phyloP scores from a whole-genome alignment of 1,140 invertebrate genomes.

The Zaprionus capensis region DNA sequence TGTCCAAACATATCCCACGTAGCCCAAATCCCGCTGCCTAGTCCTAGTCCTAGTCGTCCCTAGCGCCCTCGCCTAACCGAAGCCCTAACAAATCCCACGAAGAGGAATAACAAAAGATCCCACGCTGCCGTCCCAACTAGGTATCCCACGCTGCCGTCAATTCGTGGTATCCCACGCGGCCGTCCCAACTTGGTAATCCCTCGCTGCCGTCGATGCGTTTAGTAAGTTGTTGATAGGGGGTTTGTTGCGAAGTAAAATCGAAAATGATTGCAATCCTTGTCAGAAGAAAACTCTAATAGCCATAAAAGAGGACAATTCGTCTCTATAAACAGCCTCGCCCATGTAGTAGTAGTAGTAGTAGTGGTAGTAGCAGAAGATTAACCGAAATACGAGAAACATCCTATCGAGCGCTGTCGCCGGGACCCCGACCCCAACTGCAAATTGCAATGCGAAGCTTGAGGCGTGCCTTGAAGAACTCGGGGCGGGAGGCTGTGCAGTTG shows the following conservation, averaged over 20 bases:
- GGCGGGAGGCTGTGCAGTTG: not conserved
- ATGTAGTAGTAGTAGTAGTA: not conserved
- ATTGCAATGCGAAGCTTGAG: conserved; percentile 34
- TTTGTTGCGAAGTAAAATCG: conserved; percentile 14
- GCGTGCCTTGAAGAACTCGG: not conserved
- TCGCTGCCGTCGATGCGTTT: conserved; percentile 16
- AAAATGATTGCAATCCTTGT: conserved; percentile 24
- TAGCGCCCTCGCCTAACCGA: conserved; percentile 62
- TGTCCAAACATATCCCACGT: conserved; percentile 38
- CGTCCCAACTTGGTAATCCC: conserved; percentile 41
- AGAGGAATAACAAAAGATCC: conserved; percentile 38
- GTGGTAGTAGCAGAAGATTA: conserved; percentile 18
- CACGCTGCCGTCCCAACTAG: conserved; percentile 39
- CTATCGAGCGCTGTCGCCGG: conserved; percentile 29
- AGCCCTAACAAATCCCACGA: conserved; percentile 58
- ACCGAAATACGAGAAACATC: conserved; percentile 25
- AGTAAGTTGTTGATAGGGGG: not conserved
- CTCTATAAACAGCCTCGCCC: not conserved
- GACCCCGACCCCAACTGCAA: conserved; percentile 29
- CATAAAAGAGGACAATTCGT: conserved; percentile 10
- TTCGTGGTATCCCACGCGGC: conserved; percentile 45
- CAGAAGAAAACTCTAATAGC: conserved; percentile 23
- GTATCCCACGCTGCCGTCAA: conserved; percentile 58
- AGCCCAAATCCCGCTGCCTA: conserved; percentile 26
- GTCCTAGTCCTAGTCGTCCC: conserved; percentile 33